Evolutionary conservation across 2,888 invertebrate genomes (phyloP).

Genomic region (Sturmia bella): DNA sequence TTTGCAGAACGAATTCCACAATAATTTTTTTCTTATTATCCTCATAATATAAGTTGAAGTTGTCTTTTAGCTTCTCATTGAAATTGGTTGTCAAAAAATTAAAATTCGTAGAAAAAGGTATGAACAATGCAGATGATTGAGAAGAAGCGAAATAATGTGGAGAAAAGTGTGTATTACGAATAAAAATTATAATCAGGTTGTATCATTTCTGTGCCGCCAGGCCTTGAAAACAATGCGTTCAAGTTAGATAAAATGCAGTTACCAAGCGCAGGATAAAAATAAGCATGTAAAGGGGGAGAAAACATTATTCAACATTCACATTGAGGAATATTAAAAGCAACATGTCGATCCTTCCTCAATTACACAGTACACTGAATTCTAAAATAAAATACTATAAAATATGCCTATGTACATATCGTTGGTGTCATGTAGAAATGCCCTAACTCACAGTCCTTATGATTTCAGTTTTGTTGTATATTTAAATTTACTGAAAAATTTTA

Average conservation of each 20-base stretch:
- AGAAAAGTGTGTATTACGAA: constrained; percentile 24
- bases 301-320: too few species aligned
- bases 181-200: constrained; percentile 58
- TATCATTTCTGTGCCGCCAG: constrained; percentile 15
- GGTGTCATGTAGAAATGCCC: too few species aligned
- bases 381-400: too few species aligned
- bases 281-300: too few species aligned
- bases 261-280: too few species aligned
- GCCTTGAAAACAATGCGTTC: constrained; percentile 13
- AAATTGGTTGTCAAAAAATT: constrained; percentile 12
- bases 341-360: too few species aligned
- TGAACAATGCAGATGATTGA: constrained; percentile 32
- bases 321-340: too few species aligned
- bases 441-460: too few species aligned
- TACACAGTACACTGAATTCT: too few species aligned
- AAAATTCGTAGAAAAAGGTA: neutral
- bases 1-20: constrained; percentile 40
- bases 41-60: constrained; percentile 5
- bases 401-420: too few species aligned
- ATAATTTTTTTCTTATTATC: constrained; percentile 34
- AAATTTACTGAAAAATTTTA: too few species aligned
- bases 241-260: neutral
- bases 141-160: constrained; percentile 37
- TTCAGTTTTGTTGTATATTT: too few species aligned
- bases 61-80: constrained; percentile 1